A percentile compares a stretch with the other conserved stretches of the same genome.
phyloP scores from a whole-genome alignment of 2,888 invertebrate species.

The Dryomyza anilis region DNA sequence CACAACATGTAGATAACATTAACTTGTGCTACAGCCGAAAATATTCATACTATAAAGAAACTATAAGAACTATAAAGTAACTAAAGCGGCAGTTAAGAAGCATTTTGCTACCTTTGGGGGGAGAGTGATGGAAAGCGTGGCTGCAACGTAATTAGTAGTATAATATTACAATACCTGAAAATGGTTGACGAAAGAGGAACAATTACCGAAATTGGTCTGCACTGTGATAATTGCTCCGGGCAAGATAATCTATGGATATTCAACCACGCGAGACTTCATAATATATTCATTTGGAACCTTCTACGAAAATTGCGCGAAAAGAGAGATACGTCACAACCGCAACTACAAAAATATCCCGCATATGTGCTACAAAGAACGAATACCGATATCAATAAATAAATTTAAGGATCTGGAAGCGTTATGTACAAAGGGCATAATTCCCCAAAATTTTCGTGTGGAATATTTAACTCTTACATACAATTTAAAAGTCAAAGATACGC shows the following conservation, averaged over 20 bases:
- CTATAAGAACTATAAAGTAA: no score
- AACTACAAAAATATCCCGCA: constrained; percentile 21
- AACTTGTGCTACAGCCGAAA: constrained; percentile 24
- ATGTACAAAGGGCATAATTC: no score
- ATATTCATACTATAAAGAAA: constrained; percentile 26
- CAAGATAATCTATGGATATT: neutral
- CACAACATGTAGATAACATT: constrained; percentile 19
- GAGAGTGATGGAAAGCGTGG: constrained; percentile 23
- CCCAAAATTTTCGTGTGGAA: neutral
- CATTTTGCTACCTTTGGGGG: constrained; percentile 17
- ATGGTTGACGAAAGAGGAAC: neutral
- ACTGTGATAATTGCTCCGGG: neutral
- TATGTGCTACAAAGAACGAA: neutral
- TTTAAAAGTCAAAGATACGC: neutral
- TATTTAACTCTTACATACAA: neutral
- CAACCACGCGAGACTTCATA: neutral
- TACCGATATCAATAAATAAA: neutral
- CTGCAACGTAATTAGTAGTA: constrained; percentile 27
- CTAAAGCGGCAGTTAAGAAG: constrained; percentile 17
- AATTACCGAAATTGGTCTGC: neutral
- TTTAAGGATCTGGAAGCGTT: neutral
- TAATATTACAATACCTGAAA: constrained; percentile 23
- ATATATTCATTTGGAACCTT: neutral
- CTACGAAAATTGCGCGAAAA: constrained; percentile 27
- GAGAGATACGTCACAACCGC: constrained; percentile 24